A percentile compares a stretch with the other conserved stretches of the same genome.
Conservation (phyloP, 2,888 invertebrate species). For the Parapristionchus giblindavisi region DNA sequence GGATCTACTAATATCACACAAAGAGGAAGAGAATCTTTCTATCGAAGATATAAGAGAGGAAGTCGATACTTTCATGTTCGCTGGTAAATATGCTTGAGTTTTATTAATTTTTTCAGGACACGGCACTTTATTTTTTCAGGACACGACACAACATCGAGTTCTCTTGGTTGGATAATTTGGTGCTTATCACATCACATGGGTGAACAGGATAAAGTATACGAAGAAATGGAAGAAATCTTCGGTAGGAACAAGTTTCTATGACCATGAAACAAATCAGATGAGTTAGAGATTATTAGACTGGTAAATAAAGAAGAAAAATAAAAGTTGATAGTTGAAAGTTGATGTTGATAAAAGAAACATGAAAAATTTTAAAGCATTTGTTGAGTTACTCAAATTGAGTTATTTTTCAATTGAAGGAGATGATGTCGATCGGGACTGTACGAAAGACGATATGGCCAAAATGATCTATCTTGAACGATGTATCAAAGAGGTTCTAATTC, state of each 20-base stretch:
- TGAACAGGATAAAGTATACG: conserved; percentile 70
- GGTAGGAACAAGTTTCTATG: too few species aligned
- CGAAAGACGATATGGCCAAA: conserved; percentile 64
- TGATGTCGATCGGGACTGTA: conserved; percentile 61
- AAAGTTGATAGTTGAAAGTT: too few species aligned
- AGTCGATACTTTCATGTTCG: conserved; percentile 34
- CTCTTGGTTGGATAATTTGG: conserved; percentile 71
- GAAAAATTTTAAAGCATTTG: too few species aligned
- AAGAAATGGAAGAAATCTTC: conserved; percentile 60
- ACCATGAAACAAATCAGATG: too few species aligned
- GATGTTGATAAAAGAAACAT: too few species aligned
- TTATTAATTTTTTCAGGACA: conserved; percentile 67
- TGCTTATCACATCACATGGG: conserved; percentile 71
- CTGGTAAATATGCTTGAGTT: neutral
- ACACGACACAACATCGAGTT: conserved; percentile 73
- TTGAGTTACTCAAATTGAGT: too few species aligned
- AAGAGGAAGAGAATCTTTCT: neutral
- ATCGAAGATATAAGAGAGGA: conserved; percentile 31
- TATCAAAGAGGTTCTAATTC: too few species aligned
- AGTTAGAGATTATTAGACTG: too few species aligned
- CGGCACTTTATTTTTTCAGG: conserved; percentile 71
- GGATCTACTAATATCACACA: conserved; percentile 17
- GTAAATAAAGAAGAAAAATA: too few species aligned
- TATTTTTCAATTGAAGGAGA: conserved; percentile 58
- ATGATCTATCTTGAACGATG: conserved; percentile 59